These are phyloP conservation scores for Cottus gobio DNA, from an alignment of 2,113 vertebrate species.

Conservation along the genomic window DNA sequence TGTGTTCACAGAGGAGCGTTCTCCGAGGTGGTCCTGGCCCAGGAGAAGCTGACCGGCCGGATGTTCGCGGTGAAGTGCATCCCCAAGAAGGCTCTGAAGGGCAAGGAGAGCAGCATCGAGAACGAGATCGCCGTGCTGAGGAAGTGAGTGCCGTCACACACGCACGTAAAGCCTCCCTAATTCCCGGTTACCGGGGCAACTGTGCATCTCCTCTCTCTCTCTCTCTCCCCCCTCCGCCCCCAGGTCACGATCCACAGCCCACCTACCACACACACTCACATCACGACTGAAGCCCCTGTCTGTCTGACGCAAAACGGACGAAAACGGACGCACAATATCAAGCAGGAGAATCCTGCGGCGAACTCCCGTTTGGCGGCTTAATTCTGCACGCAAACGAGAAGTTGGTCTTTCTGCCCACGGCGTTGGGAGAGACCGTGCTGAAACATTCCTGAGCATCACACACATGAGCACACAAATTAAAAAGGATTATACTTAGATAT, in stretches of 20 bases:
- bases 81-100: conserved; percentile 97
- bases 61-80: conserved; percentile 98
- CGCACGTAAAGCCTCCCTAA: conserved; percentile 26
- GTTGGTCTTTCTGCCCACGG: not conserved
- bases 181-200: conserved; percentile 72
- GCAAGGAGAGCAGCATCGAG: conserved; percentile 98
- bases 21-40: conserved; percentile 95
- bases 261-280: conserved; percentile 35
- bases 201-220: conserved; percentile 42
- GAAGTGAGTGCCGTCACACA: conserved; percentile 84
- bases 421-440: not conserved
- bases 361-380: not conserved
- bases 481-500: not conserved
- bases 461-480: not conserved
- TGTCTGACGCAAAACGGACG: conserved; percentile 14
- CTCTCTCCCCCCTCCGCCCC: conserved; percentile 18
- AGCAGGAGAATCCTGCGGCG: not conserved
- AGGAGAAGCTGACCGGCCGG: conserved; percentile 90
- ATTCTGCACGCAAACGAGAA: not conserved
- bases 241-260: conserved; percentile 67
- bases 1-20: conserved; percentile 89
- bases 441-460: not conserved
- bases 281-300: conserved; percentile 29
- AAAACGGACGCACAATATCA: conserved; percentile 7
- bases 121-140: conserved; percentile 96